Evolutionary conservation across 2,797 vertebrate species (phyloP).

Genomic region (Megaceryle alcyon): DNA sequence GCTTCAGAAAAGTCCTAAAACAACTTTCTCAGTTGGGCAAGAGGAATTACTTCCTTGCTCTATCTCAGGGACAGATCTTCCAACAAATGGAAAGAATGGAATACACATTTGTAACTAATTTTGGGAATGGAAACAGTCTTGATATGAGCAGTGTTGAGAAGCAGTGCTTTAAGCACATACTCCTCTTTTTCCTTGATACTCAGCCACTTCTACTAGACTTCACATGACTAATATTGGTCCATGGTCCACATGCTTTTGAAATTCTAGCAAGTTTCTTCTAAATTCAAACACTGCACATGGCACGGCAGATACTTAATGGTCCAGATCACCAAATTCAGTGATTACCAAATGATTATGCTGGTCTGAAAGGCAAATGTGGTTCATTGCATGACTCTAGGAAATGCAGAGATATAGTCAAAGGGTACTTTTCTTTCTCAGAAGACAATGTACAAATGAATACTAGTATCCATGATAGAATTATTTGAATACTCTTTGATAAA

Average conservation of each 20-base stretch:
- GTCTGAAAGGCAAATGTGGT: neutral
- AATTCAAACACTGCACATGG: neutral
- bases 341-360: neutral
- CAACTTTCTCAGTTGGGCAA: neutral
- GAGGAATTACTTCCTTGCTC: neutral
- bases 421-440: neutral
- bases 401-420: neutral
- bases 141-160: neutral
- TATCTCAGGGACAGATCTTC: neutral
- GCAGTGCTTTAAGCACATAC: neutral
- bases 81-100: neutral
- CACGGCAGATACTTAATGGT: neutral
- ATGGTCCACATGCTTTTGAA: neutral
- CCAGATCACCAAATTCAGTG: neutral
- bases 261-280: neutral
- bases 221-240: neutral
- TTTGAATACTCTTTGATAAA: neutral
- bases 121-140: neutral
- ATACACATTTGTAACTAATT: neutral
- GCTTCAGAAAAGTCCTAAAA: neutral
- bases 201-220: neutral
- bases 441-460: neutral
- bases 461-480: neutral
- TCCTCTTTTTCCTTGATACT: neutral
- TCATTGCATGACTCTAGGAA: neutral